These are phyloP conservation scores for Cataglyphis rosenhaueri DNA, from an alignment of 2,888 invertebrate species.

Conservation along the genomic window DNA sequence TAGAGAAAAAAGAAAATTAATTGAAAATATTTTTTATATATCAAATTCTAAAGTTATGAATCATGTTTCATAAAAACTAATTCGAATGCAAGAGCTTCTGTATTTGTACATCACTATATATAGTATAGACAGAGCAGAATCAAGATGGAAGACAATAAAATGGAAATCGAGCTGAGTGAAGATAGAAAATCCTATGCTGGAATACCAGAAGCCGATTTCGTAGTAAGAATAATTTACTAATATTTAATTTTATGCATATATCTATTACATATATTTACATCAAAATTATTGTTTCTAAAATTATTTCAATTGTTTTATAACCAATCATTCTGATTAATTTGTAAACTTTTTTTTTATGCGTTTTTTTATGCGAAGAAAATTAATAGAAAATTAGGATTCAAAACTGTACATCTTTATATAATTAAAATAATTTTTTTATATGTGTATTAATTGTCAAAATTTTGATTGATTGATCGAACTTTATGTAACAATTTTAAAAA, in stretches of 20 bases:
- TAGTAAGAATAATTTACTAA: conserved; percentile 88
- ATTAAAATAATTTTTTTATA: background rate
- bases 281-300: background rate
- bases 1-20: no score
- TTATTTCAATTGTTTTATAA: background rate
- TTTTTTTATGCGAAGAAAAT: background rate
- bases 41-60: no score
- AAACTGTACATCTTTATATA: background rate
- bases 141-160: conserved; percentile 81
- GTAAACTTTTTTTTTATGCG: background rate
- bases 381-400: background rate
- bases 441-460: background rate
- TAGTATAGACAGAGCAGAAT: conserved; percentile 46
- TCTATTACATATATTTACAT: conserved; percentile 12
- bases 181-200: conserved; percentile 91
- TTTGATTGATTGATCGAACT: conserved; percentile 55
- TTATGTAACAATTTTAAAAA: conserved; percentile 76
- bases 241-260: conserved; percentile 10
- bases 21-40: no score
- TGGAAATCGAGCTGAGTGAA: conserved; percentile 79
- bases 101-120: background rate
- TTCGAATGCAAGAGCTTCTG: background rate
- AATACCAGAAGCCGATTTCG: conserved; percentile 95
- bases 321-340: background rate
- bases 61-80: conserved; percentile 27